phyloP scores from a whole-genome alignment of 1,140 invertebrate species.

The Cydia strobilella region DNA sequence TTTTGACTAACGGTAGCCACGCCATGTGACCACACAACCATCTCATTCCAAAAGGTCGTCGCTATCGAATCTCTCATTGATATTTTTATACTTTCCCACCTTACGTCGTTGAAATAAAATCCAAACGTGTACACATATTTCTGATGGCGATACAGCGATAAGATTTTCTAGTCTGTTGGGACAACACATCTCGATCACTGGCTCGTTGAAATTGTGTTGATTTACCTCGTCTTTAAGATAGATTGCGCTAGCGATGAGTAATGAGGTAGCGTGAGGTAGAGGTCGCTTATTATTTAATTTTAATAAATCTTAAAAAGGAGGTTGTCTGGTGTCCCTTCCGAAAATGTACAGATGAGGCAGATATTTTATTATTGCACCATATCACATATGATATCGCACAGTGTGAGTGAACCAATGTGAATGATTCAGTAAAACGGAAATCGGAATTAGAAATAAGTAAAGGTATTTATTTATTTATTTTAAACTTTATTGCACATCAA shows the following conservation, averaged over 20 bases:
- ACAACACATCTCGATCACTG: not conserved
- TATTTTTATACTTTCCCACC: not conserved
- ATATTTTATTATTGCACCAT: no score
- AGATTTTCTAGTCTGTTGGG: not conserved
- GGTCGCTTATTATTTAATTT: not conserved
- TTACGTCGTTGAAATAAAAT: not conserved
- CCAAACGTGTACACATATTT: not conserved
- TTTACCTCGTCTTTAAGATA: not conserved
- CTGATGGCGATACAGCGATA: not conserved
- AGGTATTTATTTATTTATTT: no score
- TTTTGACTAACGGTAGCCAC: conserved; percentile 22
- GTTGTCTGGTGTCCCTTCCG: no score
- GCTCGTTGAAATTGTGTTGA: not conserved
- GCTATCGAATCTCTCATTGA: not conserved
- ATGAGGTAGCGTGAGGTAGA: not conserved
- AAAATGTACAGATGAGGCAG: no score
- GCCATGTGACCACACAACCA: conserved; percentile 10
- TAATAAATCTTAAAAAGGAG: no score
- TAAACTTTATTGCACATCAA: no score
- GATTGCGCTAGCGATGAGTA: not conserved
- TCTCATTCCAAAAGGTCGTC: not conserved
- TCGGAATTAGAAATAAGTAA: no score
- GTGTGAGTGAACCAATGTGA: no score
- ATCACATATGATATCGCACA: no score
- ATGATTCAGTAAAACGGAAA: no score